These are phyloP conservation scores for Schlechtendalia chinensis DNA, from an alignment of 1,140 invertebrate species.

Conservation along the genomic window DNA sequence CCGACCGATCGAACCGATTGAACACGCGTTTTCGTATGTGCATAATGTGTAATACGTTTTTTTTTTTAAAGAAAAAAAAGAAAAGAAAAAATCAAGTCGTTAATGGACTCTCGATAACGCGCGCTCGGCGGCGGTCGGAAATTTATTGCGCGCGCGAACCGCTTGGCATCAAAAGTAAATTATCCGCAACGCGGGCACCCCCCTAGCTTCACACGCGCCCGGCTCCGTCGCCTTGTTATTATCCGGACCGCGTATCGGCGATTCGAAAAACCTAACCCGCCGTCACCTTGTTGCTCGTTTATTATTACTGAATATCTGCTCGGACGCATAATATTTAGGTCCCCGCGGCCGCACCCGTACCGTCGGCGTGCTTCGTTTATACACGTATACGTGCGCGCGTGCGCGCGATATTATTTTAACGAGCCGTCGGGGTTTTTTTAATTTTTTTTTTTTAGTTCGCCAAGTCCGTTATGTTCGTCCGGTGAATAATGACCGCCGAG, in stretches of 20 bases:
- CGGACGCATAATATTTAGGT: not conserved
- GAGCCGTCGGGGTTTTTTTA: not conserved
- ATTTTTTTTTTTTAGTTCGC: not conserved
- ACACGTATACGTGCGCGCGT: not conserved
- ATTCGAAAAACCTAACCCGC: not conserved
- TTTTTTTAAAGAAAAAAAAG: too few relatives aligned
- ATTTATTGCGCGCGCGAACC: not conserved
- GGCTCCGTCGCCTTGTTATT: not conserved
- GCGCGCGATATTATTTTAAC: not conserved
- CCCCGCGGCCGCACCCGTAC: too few relatives aligned
- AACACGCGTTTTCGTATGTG: not conserved
- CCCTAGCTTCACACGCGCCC: not conserved
- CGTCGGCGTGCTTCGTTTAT: not conserved
- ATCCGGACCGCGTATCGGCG: not conserved
- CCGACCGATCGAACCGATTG: not conserved
- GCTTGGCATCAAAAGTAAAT: slow-evolving; percentile 5
- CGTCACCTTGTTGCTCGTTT: slow-evolving; percentile 2
- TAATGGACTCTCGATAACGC: not conserved
- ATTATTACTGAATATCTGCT: not conserved
- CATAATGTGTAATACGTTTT: too few relatives aligned
- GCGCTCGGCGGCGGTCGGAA: not conserved
- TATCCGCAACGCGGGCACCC: not conserved
- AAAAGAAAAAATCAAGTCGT: not conserved
- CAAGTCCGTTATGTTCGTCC: not conserved
- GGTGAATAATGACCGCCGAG: too few relatives aligned